Evolutionary conservation across 1,140 invertebrate species (phyloP).

Genomic region (Drosophila subpulchrella): DNA sequence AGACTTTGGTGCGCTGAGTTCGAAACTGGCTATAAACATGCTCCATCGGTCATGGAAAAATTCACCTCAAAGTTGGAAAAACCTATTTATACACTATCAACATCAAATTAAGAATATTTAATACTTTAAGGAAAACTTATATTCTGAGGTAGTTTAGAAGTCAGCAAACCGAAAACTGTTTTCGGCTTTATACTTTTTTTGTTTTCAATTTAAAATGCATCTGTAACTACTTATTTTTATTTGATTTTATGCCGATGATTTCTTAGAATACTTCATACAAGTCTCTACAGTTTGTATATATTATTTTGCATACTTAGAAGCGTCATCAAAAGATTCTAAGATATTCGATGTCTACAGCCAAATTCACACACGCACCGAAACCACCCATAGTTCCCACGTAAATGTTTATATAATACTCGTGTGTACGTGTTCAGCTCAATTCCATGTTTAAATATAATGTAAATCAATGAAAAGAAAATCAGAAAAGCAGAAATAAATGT

Average conservation of each 20-base stretch:
- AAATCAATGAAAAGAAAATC: slow-evolving; percentile 48
- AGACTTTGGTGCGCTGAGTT: not conserved
- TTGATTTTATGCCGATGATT: no score
- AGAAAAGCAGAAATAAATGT: slow-evolving; percentile 40
- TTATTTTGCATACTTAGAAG: not conserved
- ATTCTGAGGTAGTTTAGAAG: not conserved
- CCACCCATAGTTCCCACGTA: slow-evolving; percentile 21
- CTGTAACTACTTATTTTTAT: no score
- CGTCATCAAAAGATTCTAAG: no score
- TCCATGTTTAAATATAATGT: slow-evolving; percentile 56
- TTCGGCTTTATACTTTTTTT: no score
- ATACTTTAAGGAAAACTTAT: not conserved
- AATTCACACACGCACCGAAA: slow-evolving; percentile 6
- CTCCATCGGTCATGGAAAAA: not conserved
- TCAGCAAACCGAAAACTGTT: no score
- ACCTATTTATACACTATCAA: not conserved
- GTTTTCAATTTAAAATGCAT: no score
- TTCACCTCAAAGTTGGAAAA: not conserved
- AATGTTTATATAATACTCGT: slow-evolving; percentile 16
- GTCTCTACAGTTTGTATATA: not conserved
- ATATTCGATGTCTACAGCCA: not conserved
- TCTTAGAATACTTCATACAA: no score
- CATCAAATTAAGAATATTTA: no score
- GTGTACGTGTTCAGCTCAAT: slow-evolving; percentile 51
- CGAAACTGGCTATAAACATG: not conserved